Base-by-base conservation (phyloP, 2,113 vertebrate species). In the Stigmatopora nigra region DNA sequence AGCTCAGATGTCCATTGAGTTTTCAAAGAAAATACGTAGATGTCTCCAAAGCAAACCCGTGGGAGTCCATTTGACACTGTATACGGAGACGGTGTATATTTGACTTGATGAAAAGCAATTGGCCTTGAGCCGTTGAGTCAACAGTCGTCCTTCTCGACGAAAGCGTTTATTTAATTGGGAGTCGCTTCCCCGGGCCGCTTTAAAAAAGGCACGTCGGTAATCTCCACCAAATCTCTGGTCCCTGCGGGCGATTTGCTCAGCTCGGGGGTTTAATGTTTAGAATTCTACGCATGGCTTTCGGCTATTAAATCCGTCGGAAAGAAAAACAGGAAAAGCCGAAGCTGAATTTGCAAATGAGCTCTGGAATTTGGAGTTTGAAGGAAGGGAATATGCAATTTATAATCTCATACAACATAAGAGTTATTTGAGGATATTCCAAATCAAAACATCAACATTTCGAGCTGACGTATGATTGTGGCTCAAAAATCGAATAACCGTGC, bases 71-170 rank as follows among this genome's bases (percentile, higher is more conserved):
- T 45, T 45, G 36, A 61, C 36, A 44, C 19, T 22, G 41, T 22
- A 61, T 22, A 61, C 20, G 14, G 19, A 46, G 59, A 71, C 68
- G 57, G 55, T 78, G 77, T 81, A 69, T 82, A 82, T 86, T 83
- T 82, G 83, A 79, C 65, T 80, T 79, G 77, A 83, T 86, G 82
- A 82, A 86, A 82, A 82, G 71, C 78, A 75, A 78, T 86, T 82
- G 41, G 65, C 64, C 77, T 76, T 17, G 69, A 74, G 72, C 77
- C 71, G 66, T 75, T 87, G 80, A 82, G 79, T 87, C 82, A 89
- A 88, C 76, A 88, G 75, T 70, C 79, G 68, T 6, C 35, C 70
- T 81, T 79, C 75, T 51, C 60, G 2, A 70, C 74, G 6, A 56
- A 75, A 78, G 71, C 81, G 77, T 85, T 87, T 83, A 66, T 86